phyloP scores from a whole-genome alignment of 2,888 invertebrate genomes.

The Ellobium chinense region DNA sequence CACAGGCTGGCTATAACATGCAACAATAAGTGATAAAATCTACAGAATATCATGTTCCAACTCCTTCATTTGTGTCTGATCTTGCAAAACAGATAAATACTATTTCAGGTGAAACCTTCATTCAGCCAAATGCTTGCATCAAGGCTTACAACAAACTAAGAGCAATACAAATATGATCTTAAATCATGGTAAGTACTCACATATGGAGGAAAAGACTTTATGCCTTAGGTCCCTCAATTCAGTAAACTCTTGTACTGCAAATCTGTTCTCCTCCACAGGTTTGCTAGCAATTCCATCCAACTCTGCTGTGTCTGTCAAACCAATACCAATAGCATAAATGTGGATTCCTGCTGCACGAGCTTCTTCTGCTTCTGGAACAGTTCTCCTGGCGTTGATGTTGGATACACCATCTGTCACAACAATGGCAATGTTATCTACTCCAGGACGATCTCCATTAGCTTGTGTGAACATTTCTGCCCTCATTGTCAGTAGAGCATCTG shows the following conservation, averaged over 20 bases:
- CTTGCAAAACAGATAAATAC: not conserved
- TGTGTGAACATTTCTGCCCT: slow-evolving; percentile 55
- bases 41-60: too few relatives aligned
- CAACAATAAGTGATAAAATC: too few relatives aligned
- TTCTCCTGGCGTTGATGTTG: slow-evolving; percentile 69
- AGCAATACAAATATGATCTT: too few relatives aligned
- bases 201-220: slow-evolving; percentile 55
- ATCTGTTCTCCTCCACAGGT: slow-evolving; percentile 62
- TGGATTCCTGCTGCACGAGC: slow-evolving; percentile 57
- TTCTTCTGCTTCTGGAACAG: slow-evolving; percentile 65
- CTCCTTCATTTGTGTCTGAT: too few relatives aligned
- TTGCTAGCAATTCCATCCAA: slow-evolving; percentile 63
- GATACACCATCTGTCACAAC: slow-evolving; percentile 74
- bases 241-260: slow-evolving; percentile 58
- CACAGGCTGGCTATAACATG: too few relatives aligned
- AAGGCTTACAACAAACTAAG: too few relatives aligned
- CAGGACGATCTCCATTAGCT: slow-evolving; percentile 64
- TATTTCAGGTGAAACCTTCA: too few relatives aligned
- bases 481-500: slow-evolving; percentile 58
- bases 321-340: slow-evolving; percentile 62
- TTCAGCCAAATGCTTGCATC: too few relatives aligned
- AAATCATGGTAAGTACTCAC: slow-evolving; percentile 47
- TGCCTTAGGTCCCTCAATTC: slow-evolving; percentile 56
- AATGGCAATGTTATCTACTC: slow-evolving; percentile 66
- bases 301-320: slow-evolving; percentile 62